Evolutionary conservation across 2,113 vertebrate species (phyloP), one percentile per base, ranked within the genome.

Genomic region (Esox niger): DNA sequence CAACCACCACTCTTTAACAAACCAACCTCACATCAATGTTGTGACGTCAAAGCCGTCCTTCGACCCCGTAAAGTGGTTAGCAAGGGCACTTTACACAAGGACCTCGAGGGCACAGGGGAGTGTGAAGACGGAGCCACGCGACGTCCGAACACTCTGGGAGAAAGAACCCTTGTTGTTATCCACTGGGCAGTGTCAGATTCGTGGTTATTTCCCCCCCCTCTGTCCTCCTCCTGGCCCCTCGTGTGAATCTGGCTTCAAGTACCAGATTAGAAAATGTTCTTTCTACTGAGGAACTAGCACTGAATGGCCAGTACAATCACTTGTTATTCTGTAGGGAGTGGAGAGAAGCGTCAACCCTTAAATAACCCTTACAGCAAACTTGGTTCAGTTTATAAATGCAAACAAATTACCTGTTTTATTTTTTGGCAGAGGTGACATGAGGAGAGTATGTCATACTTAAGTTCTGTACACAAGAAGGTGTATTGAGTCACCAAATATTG

Each of bases 281-380:
- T 59, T 61, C 27, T 57, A 57, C 23, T 57, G 25, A 57, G 55
- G 10, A 32, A 35, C 66, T 73, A 76, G 74, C 74, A 65, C 63
- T 8, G 68, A 46, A 84, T 81, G 86, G 82, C 83, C 61, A 23
- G 29, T 61, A 27, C 52, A 30, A 25, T 70, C 74, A 83, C 81
- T 87, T 82, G 69, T 70, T 73, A 82, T 87, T 83, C 87, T 30
- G 1, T 20, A 30, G 11, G 26, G 26, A 64, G 20, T 30, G 26
- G 62, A 64, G 13, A 49, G 47, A 10, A 56, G 54, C 20, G 21
- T 6, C 0, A 21, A 15, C 2, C n/a, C 13, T 13, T 4, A 38
- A 13, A 15, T 13, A 38, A 38, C 35, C 11, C 35, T 38, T 38
- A 3, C 2, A 38, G 2, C 35, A 38, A 38, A 38, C 49, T 54